A percentile compares a stretch with the other conserved stretches of the same genome.
phyloP scores from a whole-genome alignment of 2,113 vertebrate genomes.

The Percopsis transmontana region DNA sequence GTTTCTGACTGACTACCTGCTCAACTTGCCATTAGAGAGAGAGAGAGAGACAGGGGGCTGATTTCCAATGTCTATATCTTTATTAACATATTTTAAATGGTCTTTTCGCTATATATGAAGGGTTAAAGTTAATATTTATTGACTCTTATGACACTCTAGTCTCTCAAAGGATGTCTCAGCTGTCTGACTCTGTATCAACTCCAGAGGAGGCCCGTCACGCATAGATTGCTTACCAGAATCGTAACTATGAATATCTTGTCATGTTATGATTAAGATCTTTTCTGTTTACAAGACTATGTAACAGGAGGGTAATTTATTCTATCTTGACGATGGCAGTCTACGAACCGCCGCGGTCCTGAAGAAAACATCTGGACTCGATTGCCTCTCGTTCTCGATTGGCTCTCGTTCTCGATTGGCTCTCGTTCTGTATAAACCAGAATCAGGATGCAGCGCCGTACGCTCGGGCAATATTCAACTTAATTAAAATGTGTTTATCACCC shows the following conservation, averaged over 20 bases:
- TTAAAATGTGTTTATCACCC: conserved; percentile 58
- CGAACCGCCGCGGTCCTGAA: conserved; percentile 32
- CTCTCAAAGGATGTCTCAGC: not conserved
- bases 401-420: conserved; percentile 34
- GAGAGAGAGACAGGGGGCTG: no score
- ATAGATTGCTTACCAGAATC: conserved; percentile 2
- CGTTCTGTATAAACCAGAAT: conserved; percentile 24
- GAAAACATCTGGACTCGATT: conserved; percentile 68
- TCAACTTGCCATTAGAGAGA: conserved; percentile 21
- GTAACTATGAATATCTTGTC: conserved; percentile 15
- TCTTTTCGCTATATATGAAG: not conserved
- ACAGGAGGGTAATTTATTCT: conserved; percentile 7
- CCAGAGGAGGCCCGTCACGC: not conserved
- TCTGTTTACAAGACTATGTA: conserved; percentile 31
- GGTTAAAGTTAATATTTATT: not conserved
- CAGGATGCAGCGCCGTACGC: conserved; percentile 29
- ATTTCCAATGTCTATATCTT: not conserved
- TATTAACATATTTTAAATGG: not conserved
- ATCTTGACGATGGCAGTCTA: conserved; percentile 1
- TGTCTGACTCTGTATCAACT: not conserved
- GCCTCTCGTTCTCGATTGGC: conserved; percentile 31
- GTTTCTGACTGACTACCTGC: conserved; percentile 44
- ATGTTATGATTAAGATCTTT: conserved; percentile 23
- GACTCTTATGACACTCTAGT: not conserved
- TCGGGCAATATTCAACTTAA: conserved; percentile 46